Evolutionary conservation across 2,888 invertebrate species (phyloP).

Genomic region (Mechanitis messenoides): DNA sequence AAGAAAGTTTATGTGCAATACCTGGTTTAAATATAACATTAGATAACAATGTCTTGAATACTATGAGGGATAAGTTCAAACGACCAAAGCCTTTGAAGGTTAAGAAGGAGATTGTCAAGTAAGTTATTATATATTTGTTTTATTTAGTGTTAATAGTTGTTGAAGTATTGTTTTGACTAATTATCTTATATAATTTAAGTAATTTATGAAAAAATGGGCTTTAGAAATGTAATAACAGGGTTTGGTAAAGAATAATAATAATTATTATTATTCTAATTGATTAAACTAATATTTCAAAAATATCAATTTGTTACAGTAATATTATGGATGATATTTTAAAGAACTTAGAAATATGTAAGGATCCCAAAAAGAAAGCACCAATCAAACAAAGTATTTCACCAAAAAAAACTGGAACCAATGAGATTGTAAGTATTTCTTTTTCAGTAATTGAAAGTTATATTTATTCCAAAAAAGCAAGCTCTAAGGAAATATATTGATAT

Average conservation of each 20-base stretch:
- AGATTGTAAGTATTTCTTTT: constrained; percentile 10
- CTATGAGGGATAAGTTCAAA: constrained; percentile 39
- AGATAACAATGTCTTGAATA: constrained; percentile 33
- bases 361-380: constrained; percentile 39
- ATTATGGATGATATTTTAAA: constrained; percentile 43
- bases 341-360: constrained; percentile 33
- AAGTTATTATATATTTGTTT: constrained; percentile 29
- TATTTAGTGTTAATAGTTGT: background rate
- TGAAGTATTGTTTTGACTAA: no score
- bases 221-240: no score
- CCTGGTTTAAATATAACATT: constrained; percentile 20
- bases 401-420: constrained; percentile 34
- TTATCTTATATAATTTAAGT: no score
- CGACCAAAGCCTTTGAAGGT: constrained; percentile 54
- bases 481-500: no score
- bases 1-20: constrained; percentile 34
- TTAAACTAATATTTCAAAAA: no score
- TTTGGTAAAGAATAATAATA: no score
- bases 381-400: constrained; percentile 49
- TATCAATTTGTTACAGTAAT: constrained; percentile 18
- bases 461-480: no score
- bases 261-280: no score
- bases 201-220: no score
- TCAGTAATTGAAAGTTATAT: background rate
- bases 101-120: constrained; percentile 56